These are phyloP conservation scores for Murina feae DNA, from an alignment of 2,113 vertebrate genomes.

Conservation along the genomic window DNA sequence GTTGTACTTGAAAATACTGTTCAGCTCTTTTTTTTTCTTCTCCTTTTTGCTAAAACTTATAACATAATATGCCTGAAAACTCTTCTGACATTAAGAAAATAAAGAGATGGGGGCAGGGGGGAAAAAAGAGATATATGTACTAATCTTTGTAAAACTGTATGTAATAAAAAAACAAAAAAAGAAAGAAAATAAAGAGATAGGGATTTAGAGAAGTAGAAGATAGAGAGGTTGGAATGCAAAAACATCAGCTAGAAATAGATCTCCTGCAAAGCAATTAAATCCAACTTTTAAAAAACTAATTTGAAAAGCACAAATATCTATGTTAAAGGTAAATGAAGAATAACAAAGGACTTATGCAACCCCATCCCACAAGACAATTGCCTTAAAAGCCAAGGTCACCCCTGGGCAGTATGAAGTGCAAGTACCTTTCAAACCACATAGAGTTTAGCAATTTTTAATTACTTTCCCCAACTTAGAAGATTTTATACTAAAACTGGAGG, in stretches of 20 bases:
- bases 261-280: background rate
- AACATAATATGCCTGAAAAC: slow-evolving; percentile 14
- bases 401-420: background rate
- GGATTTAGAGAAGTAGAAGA: background rate
- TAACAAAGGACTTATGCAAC: background rate
- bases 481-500: background rate
- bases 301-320: background rate
- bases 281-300: background rate
- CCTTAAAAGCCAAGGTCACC: background rate
- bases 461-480: background rate
- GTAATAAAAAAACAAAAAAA: too few relatives aligned
- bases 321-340: background rate
- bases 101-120: too few relatives aligned
- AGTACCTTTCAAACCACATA: background rate
- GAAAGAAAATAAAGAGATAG: background rate
- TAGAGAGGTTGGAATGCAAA: background rate
- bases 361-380: background rate
- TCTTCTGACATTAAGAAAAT: background rate
- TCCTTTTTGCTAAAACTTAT: background rate
- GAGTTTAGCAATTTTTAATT: background rate
- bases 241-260: slow-evolving; percentile 2
- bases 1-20: background rate
- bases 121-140: too few relatives aligned
- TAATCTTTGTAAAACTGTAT: too few relatives aligned
- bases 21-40: background rate